Base-by-base conservation (phyloP, 2,797 vertebrate genomes). In the Tragelaphus eurycerus region DNA sequence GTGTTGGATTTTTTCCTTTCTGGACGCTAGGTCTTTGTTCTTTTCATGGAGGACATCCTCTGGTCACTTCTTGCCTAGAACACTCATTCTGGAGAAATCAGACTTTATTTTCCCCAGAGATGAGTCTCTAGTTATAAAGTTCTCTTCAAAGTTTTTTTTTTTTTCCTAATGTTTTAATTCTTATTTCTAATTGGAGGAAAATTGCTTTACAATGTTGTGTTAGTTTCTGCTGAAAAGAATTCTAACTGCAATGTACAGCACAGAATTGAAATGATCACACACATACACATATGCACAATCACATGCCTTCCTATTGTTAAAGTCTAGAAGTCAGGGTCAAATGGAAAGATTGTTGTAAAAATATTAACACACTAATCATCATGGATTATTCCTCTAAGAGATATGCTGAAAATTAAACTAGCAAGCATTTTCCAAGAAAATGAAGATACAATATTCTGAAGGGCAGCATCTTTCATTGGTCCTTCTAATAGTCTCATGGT, bases 391-490 rank as follows among this genome's bases (percentile, higher is more conserved):
- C 60, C 81, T 95, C 97, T 93, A 96, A 92, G 89, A 93, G 64
- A 97, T 55, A 59, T 16, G 52, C 6, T 85, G 15, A 87, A 95
- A 97, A 93, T 95, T 97, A 96, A 98, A 98, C 93, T 94, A 93
- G 25, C 60, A 34, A 67, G 59, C 50, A 34, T 97, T 97, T 98
- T 97, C 91, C 88, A 93, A 89, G 93, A 97, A 98, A 97, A 97
- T 94, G 81, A 94, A 94, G 87, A 87, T 83, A 43, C 87, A 88
- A 88, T 88, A 89, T 96, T 96, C 93, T 90, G 55, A 96, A 97
- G 95, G 79, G 54, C 81, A 38, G 50, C 48, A 38, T 96, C 76
- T 96, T 91, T 92, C 89, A 83, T 83, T 95, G 83, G 25, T 87
- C 67, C 31, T 90, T 90, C 94, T 96, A 97, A 94, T 78, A 95